phyloP scores from a whole-genome alignment of 2,113 vertebrate genomes.

The Crocuta crocuta region DNA sequence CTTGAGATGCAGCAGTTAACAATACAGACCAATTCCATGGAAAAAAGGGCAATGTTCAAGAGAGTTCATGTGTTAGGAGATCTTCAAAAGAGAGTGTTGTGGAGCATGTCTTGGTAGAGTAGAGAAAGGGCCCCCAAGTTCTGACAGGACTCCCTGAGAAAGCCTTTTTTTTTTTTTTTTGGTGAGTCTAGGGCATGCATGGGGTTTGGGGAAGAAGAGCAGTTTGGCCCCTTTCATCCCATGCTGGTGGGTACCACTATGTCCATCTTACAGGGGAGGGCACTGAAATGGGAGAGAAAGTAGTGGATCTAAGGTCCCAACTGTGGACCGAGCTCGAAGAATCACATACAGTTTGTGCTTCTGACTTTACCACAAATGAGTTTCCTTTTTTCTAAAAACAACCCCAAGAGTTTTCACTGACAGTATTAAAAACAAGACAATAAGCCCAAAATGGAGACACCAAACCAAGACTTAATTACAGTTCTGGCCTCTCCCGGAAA shows the following conservation, averaged over 20 bases:
- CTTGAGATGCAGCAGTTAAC: not conserved
- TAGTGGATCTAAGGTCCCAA: not conserved
- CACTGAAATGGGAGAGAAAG: not conserved
- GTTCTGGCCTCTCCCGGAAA: not conserved
- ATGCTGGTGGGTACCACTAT: fast-evolving
- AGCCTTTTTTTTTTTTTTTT: not conserved
- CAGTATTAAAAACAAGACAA: not conserved
- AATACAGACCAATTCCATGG: not conserved
- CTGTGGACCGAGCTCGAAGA: too few species aligned
- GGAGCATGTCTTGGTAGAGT: not conserved
- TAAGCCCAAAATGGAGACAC: not conserved
- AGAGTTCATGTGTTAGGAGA: not conserved
- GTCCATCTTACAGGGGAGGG: not conserved
- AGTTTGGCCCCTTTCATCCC: not conserved
- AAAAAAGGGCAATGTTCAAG: not conserved
- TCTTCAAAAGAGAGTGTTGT: not conserved
- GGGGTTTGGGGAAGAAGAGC: not conserved
- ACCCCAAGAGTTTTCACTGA: not conserved
- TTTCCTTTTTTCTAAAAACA: not conserved
- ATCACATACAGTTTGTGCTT: not conserved
- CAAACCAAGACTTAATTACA: not conserved
- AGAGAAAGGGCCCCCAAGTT: too few species aligned
- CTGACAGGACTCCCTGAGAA: not conserved
- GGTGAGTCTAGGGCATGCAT: not conserved
- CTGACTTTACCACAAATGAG: not conserved